A percentile compares a stretch with the other conserved stretches of the same genome.
Evolutionary conservation across 2,888 invertebrate genomes (phyloP).

Genomic region (Ctena decussata): DNA sequence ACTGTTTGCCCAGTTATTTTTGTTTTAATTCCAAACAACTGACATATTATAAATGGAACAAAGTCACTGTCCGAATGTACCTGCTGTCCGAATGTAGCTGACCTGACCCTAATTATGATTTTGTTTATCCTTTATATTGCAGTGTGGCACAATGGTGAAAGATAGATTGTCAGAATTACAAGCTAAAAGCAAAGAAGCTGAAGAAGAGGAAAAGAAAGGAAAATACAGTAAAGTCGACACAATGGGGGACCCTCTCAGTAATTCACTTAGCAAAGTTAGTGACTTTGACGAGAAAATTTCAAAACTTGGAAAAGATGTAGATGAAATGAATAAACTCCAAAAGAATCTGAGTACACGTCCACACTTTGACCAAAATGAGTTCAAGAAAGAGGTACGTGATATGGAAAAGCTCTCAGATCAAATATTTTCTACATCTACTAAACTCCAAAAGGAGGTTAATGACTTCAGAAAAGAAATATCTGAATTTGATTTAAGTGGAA

Average conservation of each 20-base stretch:
- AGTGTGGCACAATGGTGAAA: constrained; percentile 62
- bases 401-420: constrained; percentile 73
- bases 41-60: no score
- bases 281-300: constrained; percentile 69
- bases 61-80: no score
- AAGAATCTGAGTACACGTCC: constrained; percentile 73
- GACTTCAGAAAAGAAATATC: constrained; percentile 44
- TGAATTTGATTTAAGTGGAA: constrained; percentile 35
- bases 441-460: constrained; percentile 71
- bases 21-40: no score
- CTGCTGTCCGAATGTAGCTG: no score
- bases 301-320: constrained; percentile 68
- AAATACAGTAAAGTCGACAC: constrained; percentile 59
- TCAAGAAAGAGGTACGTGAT: constrained; percentile 65
- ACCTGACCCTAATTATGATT: no score
- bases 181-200: constrained; percentile 62
- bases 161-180: constrained; percentile 78
- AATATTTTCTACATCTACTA: constrained; percentile 63
- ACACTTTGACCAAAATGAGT: constrained; percentile 67
- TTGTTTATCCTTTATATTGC: no score
- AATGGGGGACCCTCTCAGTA: constrained; percentile 66
- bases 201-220: constrained; percentile 46
- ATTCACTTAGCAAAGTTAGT: constrained; percentile 68
- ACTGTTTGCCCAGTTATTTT: no score
- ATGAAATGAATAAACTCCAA: constrained; percentile 74